Base-by-base conservation (phyloP, 37 sponge, comb jelly and placozoan species). In the Haliclona indistincta region DNA sequence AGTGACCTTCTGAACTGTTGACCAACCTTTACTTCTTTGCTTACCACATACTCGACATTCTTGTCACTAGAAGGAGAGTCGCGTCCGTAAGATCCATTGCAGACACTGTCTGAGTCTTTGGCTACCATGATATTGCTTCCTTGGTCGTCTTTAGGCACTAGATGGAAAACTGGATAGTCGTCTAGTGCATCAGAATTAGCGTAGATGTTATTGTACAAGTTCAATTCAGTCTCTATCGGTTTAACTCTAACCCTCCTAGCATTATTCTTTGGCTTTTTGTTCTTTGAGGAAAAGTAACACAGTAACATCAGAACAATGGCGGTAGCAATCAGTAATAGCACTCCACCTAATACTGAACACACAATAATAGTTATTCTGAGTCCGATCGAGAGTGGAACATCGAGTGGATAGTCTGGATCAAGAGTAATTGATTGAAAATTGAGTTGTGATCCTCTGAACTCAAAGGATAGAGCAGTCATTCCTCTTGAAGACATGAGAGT, bases 331-430 rank as follows among this genome's bases (percentile, higher is more conserved):
- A n/a, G n/a, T n/a, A n/a, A n/a, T n/a, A n/a, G n/a, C n/a, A n/a
- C n/a, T n/a, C n/a, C n/a, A n/a, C n/a, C n/a, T n/a, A n/a, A n/a
- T n/a, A n/a, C n/a, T n/a, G n/a, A n/a, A n/a, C n/a, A n/a, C n/a
- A n/a, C n/a, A n/a, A n/a, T n/a, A n/a, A n/a, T n/a, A n/a, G n/a
- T n/a, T n/a, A n/a, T n/a, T n/a, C n/a, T n/a, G n/a, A n/a, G n/a
- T n/a, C n/a, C n/a, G n/a, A n/a, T n/a, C n/a, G n/a, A n/a, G n/a
- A n/a, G 61, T 26, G 63, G 66, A 19, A 76, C 37, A 38, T 26
- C 20, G 29, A 81, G 35, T 26, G 73, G 62, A 68, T 69, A 86
- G 0, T 56, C 53, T 5, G 63, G 74, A 41, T 79, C 86, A 32
- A 58, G 74, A 22, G 56, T 43, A 58, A 58, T 26, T 25, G 60